Evolutionary conservation across 1,140 invertebrate species (phyloP).

Genomic region (Antheraea pernyi): DNA sequence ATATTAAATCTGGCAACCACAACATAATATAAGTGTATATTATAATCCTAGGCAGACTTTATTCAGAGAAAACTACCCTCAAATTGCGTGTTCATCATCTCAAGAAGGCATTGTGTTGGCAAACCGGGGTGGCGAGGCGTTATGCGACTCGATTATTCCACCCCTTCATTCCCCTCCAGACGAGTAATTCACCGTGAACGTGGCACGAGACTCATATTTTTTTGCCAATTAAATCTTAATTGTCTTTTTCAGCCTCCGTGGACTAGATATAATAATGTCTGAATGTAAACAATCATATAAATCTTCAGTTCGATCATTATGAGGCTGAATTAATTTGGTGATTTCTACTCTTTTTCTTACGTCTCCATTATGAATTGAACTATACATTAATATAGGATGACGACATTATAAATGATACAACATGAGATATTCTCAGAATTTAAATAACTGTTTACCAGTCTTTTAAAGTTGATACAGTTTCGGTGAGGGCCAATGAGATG

Average conservation of each 20-base stretch:
- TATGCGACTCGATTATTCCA: conserved; percentile 10
- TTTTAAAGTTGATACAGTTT: too few species aligned
- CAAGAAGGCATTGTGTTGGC: conserved; percentile 20
- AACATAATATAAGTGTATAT: conserved; percentile 3
- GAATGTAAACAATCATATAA: not conserved
- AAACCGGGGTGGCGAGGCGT: conserved; percentile 11
- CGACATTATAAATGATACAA: too few species aligned
- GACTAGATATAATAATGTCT: not conserved
- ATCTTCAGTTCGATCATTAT: not conserved
- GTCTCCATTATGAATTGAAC: too few species aligned
- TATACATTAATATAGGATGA: too few species aligned
- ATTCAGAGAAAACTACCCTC: conserved; percentile 10
- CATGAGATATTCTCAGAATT: too few species aligned
- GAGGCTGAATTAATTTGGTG: not conserved
- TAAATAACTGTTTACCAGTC: too few species aligned
- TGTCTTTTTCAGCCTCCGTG: not conserved
- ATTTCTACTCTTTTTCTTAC: not conserved
- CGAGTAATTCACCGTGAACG: conserved; percentile 8
- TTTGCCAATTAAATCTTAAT: conserved; percentile 3
- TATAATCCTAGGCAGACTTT: conserved; percentile 18
- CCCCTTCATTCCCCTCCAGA: conserved; percentile 7
- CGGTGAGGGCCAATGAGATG: too few species aligned
- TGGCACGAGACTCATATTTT: conserved; percentile 7
- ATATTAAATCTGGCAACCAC: not conserved
- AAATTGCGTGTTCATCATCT: conserved; percentile 22